phyloP scores from a whole-genome alignment of 2,113 vertebrate species.

The Numenius arquata region DNA sequence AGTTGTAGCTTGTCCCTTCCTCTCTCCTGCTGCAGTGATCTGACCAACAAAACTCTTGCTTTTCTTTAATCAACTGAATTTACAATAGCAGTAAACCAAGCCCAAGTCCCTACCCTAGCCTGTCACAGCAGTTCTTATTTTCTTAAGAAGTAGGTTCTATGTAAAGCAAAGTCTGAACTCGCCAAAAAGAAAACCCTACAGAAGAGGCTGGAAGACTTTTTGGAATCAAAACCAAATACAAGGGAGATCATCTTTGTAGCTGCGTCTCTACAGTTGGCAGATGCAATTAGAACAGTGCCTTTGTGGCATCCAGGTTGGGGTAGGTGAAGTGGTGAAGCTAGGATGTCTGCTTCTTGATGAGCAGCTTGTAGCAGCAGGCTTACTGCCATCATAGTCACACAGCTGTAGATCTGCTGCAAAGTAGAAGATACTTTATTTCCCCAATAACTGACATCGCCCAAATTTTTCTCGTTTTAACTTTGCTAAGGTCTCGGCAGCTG shows the following conservation, averaged over 20 bases:
- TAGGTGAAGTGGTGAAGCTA: neutral
- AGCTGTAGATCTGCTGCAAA: neutral
- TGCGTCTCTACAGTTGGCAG: neutral
- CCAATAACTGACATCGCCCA: neutral
- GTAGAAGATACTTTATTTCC: neutral
- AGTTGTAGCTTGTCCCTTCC: neutral
- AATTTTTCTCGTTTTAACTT: neutral
- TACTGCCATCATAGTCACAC: too few species aligned
- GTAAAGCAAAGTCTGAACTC: slow-evolving; percentile 70
- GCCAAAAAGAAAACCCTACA: neutral
- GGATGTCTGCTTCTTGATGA: rapidly evolving
- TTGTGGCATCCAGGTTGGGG: rapidly evolving
- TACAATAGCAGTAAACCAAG: neutral
- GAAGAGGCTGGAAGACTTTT: neutral
- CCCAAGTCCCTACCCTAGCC: neutral
- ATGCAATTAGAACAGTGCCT: neutral
- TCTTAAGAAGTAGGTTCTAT: slow-evolving; percentile 81
- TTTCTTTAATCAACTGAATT: neutral
- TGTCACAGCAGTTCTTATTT: slow-evolving; percentile 66
- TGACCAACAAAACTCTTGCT: neutral
- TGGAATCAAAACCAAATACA: neutral
- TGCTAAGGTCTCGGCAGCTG: neutral
- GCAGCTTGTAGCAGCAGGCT: neutral
- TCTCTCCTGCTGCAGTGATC: neutral
- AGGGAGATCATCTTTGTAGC: neutral